These are phyloP conservation scores for Dioctria rufipes DNA, from an alignment of 2,888 invertebrate genomes.

Conservation along the genomic window DNA sequence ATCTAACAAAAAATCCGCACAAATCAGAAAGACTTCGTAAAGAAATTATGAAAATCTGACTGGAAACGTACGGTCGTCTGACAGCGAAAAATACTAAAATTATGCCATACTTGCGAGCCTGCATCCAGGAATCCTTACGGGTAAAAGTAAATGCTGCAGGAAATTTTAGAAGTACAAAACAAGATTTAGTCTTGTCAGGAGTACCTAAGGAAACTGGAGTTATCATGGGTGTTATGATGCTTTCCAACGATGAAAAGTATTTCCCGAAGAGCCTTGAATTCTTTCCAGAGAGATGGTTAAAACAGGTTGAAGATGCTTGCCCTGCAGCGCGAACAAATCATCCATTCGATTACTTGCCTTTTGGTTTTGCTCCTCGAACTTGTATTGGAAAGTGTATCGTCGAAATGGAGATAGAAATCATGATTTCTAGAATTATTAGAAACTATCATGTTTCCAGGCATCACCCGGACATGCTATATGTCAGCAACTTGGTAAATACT, in stretches of 20 bases:
- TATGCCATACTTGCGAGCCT: slow-evolving; percentile 79
- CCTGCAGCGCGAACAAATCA: slow-evolving; percentile 55
- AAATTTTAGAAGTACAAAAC: too few relatives aligned
- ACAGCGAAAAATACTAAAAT: slow-evolving; percentile 69
- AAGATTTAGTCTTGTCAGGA: too few relatives aligned
- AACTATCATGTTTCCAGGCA: too few relatives aligned
- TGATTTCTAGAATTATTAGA: too few relatives aligned
- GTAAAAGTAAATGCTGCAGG: slow-evolving; percentile 76
- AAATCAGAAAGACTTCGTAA: slow-evolving; percentile 72
- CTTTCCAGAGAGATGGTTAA: too few relatives aligned
- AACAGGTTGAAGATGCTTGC: too few relatives aligned
- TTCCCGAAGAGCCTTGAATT: too few relatives aligned
- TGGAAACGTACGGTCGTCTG: too few relatives aligned
- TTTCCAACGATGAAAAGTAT: slow-evolving; percentile 57
- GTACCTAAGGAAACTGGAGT: too few relatives aligned
- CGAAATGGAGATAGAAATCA: slow-evolving; percentile 62
- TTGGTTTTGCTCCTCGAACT: slow-evolving; percentile 80
- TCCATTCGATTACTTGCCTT: slow-evolving; percentile 73
- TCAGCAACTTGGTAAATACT: slow-evolving; percentile 69
- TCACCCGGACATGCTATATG: too few relatives aligned
- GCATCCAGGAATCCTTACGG: slow-evolving; percentile 82
- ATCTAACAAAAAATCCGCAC: slow-evolving; percentile 76
- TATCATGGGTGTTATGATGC: slow-evolving; percentile 59
- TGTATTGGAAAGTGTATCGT: slow-evolving; percentile 84
- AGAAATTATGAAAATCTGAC: too few relatives aligned